Conservation (phyloP, 23 tunicate species). For the Clavelina lepadiformis region DNA sequence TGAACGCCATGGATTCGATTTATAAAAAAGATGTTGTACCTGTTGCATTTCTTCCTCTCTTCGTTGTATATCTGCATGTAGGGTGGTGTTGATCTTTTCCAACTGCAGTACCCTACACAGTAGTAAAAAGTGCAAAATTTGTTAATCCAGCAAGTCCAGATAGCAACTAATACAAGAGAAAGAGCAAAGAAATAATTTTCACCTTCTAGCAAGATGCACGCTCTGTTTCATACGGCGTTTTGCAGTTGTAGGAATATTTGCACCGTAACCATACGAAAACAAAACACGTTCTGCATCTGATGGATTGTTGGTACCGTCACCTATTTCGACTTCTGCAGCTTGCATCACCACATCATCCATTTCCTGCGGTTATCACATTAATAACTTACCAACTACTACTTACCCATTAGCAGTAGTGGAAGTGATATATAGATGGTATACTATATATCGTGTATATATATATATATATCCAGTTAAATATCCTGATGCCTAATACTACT, state of each 20-base stretch:
- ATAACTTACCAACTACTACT: not conserved
- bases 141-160: not conserved
- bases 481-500: not conserved
- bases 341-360: conserved; percentile 93
- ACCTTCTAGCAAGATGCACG: conserved; percentile 83
- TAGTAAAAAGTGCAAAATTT: not conserved
- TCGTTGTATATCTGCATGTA: conserved; percentile 55
- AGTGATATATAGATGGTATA: not conserved
- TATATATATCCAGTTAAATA: not conserved
- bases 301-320: conserved; percentile 35
- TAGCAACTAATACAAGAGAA: not conserved
- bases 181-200: too few relatives aligned
- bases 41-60: conserved; percentile 51
- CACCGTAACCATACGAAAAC: conserved; percentile 90
- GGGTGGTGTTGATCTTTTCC: conserved; percentile 78
- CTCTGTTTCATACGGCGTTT: conserved; percentile 89
- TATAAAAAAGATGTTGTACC: conserved; percentile 13
- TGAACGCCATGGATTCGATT: too few relatives aligned
- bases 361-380: conserved; percentile 36
- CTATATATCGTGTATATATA: not conserved
- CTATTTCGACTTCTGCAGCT: conserved; percentile 77
- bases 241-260: conserved; percentile 81
- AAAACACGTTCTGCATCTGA: conserved; percentile 72
- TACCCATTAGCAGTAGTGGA: not conserved
- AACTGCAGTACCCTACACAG: conserved; percentile 55